Evolutionary conservation across 1,140 invertebrate species (phyloP).

Genomic region (Tetragnatha versicolor): DNA sequence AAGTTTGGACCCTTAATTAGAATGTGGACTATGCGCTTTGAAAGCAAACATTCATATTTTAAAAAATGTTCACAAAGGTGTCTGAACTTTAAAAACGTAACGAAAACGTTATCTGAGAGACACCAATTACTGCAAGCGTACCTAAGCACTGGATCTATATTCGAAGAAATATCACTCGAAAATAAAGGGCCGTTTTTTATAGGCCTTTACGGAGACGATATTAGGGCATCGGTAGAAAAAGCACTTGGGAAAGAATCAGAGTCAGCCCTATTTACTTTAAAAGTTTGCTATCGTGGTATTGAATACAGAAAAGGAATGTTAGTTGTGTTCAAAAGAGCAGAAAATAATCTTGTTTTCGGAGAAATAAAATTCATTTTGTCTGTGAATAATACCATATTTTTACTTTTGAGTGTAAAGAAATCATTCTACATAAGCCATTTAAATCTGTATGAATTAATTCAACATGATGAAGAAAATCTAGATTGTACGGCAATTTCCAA

Average conservation of each 20-base stretch:
- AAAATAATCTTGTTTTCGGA: too few relatives aligned
- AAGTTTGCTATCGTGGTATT: background rate
- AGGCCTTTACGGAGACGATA: background rate
- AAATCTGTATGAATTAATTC: background rate
- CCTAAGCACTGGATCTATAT: background rate
- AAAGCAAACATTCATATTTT: background rate
- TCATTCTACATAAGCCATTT: background rate
- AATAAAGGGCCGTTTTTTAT: too few relatives aligned
- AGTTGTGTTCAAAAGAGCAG: background rate
- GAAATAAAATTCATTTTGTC: too few relatives aligned
- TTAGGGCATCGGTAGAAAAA: background rate
- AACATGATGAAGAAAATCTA: background rate
- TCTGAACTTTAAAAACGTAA: slow-evolving; percentile 3
- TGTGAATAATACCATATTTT: too few relatives aligned
- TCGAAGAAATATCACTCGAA: background rate
- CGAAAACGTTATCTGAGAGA: background rate
- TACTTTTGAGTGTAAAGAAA: background rate
- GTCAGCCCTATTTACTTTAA: background rate
- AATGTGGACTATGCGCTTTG: slow-evolving; percentile 17
- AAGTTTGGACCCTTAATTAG: slow-evolving; percentile 8
- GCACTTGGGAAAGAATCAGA: background rate
- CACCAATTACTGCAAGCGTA: slow-evolving; percentile 4
- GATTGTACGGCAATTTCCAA: background rate
- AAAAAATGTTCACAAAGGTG: background rate
- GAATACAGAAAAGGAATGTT: background rate